Conservation (phyloP, 2,888 invertebrate species). For the Sinopyrophorus schimmeli region DNA sequence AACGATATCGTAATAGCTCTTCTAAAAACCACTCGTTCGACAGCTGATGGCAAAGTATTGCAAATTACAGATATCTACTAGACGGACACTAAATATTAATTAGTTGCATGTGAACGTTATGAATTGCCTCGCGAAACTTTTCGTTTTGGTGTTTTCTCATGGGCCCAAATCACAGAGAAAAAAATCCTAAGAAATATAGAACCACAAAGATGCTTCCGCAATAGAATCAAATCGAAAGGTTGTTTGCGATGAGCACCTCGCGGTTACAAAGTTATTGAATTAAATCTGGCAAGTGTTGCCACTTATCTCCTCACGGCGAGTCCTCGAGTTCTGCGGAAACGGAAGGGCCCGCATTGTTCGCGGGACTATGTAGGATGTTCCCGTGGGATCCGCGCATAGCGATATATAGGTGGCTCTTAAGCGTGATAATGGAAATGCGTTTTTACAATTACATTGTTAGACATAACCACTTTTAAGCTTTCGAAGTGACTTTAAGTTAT, state of each 20-base stretch:
- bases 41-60: slow-evolving; percentile 32
- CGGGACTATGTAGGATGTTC: slow-evolving; percentile 34
- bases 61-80: slow-evolving; percentile 19
- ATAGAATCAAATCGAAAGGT: no score
- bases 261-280: slow-evolving; percentile 24
- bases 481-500: no score
- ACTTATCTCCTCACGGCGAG: slow-evolving; percentile 21
- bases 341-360: slow-evolving; percentile 42
- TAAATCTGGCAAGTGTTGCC: slow-evolving; percentile 20
- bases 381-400: slow-evolving; percentile 35
- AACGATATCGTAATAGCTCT: slow-evolving; percentile 38
- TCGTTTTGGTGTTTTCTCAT: no score
- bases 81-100: slow-evolving; percentile 12
- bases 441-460: no score
- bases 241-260: slow-evolving; percentile 22
- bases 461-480: no score
- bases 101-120: slow-evolving; percentile 24
- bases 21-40: slow-evolving; percentile 29
- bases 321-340: slow-evolving; percentile 38
- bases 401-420: no score
- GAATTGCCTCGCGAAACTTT: no score
- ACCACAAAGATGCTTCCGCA: no score
- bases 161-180: no score
- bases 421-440: no score
- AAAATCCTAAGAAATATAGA: neutral